Conservation (phyloP, 2,888 invertebrate species). For the Drosophila siamana region DNA sequence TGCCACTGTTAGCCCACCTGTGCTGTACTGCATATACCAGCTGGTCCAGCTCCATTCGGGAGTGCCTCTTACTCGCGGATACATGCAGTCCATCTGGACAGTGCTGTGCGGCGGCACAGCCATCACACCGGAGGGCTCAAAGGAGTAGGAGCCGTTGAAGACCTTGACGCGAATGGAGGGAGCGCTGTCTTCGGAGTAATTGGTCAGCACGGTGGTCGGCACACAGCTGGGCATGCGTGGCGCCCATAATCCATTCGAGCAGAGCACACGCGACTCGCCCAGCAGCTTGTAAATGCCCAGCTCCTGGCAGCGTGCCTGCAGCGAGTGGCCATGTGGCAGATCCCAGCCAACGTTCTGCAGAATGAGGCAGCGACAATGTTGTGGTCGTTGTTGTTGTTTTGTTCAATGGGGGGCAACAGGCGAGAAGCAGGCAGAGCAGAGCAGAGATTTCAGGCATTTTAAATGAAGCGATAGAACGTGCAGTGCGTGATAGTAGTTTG, state of each 20-base stretch:
- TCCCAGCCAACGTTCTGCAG: conserved; percentile 87
- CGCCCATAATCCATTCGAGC: conserved; percentile 93
- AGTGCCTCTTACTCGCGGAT: conserved; percentile 90
- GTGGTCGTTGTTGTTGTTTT: not conserved
- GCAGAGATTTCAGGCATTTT: conserved; percentile 34
- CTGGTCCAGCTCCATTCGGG: conserved; percentile 97
- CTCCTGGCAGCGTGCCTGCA: conserved; percentile 92
- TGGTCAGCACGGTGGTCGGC: conserved; percentile 93
- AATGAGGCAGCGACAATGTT: conserved; percentile 28
- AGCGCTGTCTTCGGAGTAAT: conserved; percentile 94
- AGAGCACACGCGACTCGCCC: conserved; percentile 91
- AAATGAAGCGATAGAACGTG: conserved; percentile 47
- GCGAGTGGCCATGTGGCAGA: conserved; percentile 91
- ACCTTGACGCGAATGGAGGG: conserved; percentile 92
- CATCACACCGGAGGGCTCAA: conserved; percentile 92
- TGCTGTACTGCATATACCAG: conserved; percentile 91
- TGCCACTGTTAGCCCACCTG: conserved; percentile 87
- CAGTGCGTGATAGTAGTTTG: conserved; percentile 41
- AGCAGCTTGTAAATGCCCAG: conserved; percentile 93
- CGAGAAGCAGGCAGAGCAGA: conserved; percentile 7
- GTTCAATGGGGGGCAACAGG: conserved; percentile 9
- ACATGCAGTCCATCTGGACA: conserved; percentile 93
- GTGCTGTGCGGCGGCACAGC: conserved; percentile 92
- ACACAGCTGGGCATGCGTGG: conserved; percentile 92
- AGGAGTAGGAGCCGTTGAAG: conserved; percentile 92